Evolutionary conservation across 2,888 invertebrate genomes (phyloP).

Genomic region (Lochmaea capreae): DNA sequence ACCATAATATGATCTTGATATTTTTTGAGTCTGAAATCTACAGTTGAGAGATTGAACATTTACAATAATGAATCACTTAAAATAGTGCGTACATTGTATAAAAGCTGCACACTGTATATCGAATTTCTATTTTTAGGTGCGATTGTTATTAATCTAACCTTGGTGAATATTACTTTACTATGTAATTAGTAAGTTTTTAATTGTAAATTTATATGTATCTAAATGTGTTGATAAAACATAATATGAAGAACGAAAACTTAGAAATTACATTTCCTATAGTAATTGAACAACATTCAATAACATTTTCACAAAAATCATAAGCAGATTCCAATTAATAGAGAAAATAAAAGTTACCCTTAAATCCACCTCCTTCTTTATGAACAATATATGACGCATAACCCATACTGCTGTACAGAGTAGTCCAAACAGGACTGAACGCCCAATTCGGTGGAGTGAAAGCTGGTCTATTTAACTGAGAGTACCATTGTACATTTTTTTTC

Average conservation of each 20-base stretch:
- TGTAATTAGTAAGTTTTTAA: background rate
- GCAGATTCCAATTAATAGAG: too few species aligned
- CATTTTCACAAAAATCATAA: too few species aligned
- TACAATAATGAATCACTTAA: too few species aligned
- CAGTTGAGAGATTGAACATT: too few species aligned
- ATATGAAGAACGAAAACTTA: too few species aligned
- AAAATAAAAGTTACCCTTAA: slow-evolving; percentile 65
- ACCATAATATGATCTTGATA: too few species aligned
- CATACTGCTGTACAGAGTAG: slow-evolving; percentile 79
- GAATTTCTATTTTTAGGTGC: background rate
- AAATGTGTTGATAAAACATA: background rate
- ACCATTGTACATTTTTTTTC: slow-evolving; percentile 71
- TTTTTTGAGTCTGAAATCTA: too few species aligned
- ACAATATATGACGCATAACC: slow-evolving; percentile 87
- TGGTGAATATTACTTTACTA: background rate
- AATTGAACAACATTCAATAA: too few species aligned
- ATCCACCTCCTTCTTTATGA: slow-evolving; percentile 80
- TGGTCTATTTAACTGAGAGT: slow-evolving; percentile 78
- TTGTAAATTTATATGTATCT: background rate
- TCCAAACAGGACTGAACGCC: slow-evolving; percentile 85
- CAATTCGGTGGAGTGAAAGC: slow-evolving; percentile 83
- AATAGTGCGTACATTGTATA: too few species aligned
- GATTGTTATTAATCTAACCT: background rate
- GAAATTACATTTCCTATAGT: too few species aligned
- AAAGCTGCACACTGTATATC: too few species aligned